Base-by-base conservation (phyloP, 2,888 invertebrate species). In the Phortica okadai region DNA sequence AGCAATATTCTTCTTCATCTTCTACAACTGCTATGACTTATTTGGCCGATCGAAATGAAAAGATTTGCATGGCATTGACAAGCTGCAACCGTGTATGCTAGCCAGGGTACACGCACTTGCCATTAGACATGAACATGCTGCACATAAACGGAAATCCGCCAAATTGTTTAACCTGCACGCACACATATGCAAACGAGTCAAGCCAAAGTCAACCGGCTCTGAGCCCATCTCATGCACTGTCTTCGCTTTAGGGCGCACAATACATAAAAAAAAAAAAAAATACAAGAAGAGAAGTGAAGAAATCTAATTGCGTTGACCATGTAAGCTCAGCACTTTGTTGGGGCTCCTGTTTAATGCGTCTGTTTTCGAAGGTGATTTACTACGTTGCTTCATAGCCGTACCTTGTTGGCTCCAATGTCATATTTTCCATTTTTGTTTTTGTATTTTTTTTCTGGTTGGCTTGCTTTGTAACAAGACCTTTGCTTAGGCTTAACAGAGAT, bases 341-440 rank as follows among this genome's bases (percentile, higher is more conserved):
- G 33, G 33, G 33, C 16, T 1, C n/a, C 14, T 59, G 59, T 59
- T 50, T 50, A 5, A 50, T 50, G 62, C 62, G 25, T 7, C 62
- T 62, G 62, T 62, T 16, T 62, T 62, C 21, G 62, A 62, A 62
- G 62, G 62, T 62, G 62, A 62, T 62, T 62, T 62, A 62, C 25
- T 62, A 8, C 25, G 6, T 11, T 6, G 50, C 50, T 14, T 14
- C 6, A 50, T 50, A 11, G 50, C 10, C 50, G 50, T 45, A 33
- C 1, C 33, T 33, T 33, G 33, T 33, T 33, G 2, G 33, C 33
- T 33, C 33, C 33, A 33, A 33, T 33, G 33, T 33, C 33, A 33
- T 33, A 33, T 33, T 33, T 33, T 33, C 33, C 1, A 1, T 33
- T 33, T 56, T 0, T 3, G n/a, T 56, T 0, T 3, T n/a, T 16